A percentile compares a stretch with the other conserved stretches of the same genome.
These are phyloP conservation scores for Drosophila burlai DNA, from an alignment of 1,140 invertebrate genomes.

Conservation along the genomic window DNA sequence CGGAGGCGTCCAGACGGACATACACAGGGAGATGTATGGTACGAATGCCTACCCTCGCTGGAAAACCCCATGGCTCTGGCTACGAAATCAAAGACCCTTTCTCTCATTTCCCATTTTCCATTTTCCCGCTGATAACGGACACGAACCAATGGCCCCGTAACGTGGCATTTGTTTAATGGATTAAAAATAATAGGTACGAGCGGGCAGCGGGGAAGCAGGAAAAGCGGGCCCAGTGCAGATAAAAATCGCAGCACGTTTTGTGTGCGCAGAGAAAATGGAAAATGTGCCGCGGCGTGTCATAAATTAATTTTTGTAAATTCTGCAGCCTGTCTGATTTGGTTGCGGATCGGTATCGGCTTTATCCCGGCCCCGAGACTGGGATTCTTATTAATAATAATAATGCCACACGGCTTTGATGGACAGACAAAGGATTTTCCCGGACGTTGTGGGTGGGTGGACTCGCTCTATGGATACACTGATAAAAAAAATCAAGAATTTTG, in stretches of 20 bases:
- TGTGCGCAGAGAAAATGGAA: slow-evolving; percentile 58
- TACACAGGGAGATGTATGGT: slow-evolving; percentile 2
- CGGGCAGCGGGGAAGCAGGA: slow-evolving; percentile 20
- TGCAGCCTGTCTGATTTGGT: slow-evolving; percentile 53
- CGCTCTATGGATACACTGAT: background rate
- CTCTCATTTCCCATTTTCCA: slow-evolving; percentile 52
- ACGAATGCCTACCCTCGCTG: slow-evolving; percentile 48
- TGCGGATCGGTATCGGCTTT: slow-evolving; percentile 41
- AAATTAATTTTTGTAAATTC: slow-evolving; percentile 79
- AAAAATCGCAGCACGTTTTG: slow-evolving; percentile 74
- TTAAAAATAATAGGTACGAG: slow-evolving; percentile 76
- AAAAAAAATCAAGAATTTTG: no score
- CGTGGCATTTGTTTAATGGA: slow-evolving; percentile 82
- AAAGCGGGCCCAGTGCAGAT: slow-evolving; percentile 40
- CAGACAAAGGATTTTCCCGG: slow-evolving; percentile 51
- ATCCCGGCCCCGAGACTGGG: slow-evolving; percentile 14
- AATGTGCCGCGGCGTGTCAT: slow-evolving; percentile 74
- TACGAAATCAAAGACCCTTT: slow-evolving; percentile 71
- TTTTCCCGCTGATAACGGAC: slow-evolving; percentile 62
- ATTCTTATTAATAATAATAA: slow-evolving; percentile 66
- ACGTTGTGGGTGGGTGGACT: slow-evolving; percentile 16
- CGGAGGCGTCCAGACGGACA: slow-evolving; percentile 58
- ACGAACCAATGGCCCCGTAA: slow-evolving; percentile 53
- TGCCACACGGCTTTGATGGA: slow-evolving; percentile 53
- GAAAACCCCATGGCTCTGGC: slow-evolving; percentile 49